Base-by-base conservation (phyloP, 2,888 invertebrate species). In the Lathronympha strigana region DNA sequence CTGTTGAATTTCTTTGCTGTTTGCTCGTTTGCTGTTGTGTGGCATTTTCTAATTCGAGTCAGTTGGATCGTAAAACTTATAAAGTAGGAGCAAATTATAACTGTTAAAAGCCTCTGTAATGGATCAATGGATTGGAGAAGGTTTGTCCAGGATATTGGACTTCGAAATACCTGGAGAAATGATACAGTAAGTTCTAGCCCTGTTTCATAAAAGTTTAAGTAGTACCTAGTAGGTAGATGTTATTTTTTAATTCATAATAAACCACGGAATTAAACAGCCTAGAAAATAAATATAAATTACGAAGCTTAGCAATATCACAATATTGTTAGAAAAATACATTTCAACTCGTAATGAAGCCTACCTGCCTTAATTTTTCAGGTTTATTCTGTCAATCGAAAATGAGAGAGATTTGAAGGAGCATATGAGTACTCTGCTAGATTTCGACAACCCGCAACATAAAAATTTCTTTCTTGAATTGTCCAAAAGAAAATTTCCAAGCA, bases 331-430 rank as follows among this genome's bases (percentile, higher is more conserved):
- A 54, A 28, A 15, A 15, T 25, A 5, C 6, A 17, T 19, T 13
- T 13, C 13, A 19, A 1, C 9, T 31, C 15, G 15, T 23, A n/a
- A 9, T 6, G 1, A 19, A 33, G 2, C 50, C 36, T 15, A 15
- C 9, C 15, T 0, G 0, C 5, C 9, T 9, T 17, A 8, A 9
- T 51, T 68, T 89, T 90, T 51, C 81, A 97, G 97, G 36, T 96
- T 95, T 73, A 94, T 98, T 36, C 78, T 94, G 67, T 92, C 94
- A 15, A 96, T 98, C 72, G 93, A 95, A 74, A 94, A 94, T 76
- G 94, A 94, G 62, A 88, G 92, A 66, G 97, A 96, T 75, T 90
- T 97, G 53, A 95, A 96, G 73, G 95, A 96, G 67, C 97, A 97
- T 76, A 94, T 97, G 85, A 93, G 93, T 73, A 95, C 95, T 54